Evolutionary conservation across 2,797 vertebrate species (phyloP).

Genomic region (Heliangelus exortis): DNA sequence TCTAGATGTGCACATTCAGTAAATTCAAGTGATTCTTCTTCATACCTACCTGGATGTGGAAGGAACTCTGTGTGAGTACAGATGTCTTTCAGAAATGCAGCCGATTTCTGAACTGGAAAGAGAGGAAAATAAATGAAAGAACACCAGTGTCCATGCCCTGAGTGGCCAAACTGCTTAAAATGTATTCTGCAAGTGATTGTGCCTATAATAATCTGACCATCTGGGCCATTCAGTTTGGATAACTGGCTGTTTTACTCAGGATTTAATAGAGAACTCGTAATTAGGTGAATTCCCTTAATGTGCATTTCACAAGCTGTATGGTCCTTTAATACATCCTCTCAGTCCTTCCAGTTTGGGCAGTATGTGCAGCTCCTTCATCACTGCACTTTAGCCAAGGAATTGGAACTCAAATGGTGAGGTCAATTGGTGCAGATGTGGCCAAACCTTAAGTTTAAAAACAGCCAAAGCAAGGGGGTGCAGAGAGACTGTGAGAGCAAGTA

Average conservation of each 20-base stretch:
- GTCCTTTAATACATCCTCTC: background rate
- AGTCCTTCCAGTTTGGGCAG: background rate
- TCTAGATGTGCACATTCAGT: background rate
- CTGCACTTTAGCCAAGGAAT: background rate
- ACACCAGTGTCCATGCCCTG: background rate
- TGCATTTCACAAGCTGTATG: background rate
- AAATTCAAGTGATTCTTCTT: background rate
- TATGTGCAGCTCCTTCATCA: background rate
- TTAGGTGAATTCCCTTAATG: background rate
- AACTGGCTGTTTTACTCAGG: background rate
- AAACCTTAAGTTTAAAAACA: background rate
- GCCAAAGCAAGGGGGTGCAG: background rate
- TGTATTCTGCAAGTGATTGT: background rate
- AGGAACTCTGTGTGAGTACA: background rate
- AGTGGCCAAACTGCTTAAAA: background rate
- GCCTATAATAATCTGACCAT: background rate
- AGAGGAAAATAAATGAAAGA: background rate
- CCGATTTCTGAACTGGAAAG: background rate
- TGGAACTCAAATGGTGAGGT: background rate
- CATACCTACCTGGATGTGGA: background rate
- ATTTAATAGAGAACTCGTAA: background rate
- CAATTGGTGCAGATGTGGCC: fast-evolving
- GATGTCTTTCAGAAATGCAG: background rate
- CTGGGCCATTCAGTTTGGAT: background rate
- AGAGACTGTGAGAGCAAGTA: background rate